These are phyloP conservation scores for Pterobdella sp. DNA, from an alignment of 2,888 invertebrate genomes.

Conservation along the genomic window DNA sequence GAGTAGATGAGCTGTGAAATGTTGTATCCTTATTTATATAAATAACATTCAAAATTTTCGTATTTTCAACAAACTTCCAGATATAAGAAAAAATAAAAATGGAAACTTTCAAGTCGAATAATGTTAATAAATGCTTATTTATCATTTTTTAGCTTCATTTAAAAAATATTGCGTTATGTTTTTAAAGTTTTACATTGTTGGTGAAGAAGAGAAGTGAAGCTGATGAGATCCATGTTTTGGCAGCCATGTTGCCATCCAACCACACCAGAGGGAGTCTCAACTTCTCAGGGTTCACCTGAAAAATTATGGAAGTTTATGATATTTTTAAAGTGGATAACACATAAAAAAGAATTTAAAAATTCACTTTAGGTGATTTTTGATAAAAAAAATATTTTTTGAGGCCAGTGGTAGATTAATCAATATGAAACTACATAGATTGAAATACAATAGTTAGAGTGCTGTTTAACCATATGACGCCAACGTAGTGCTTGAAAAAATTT, in stretches of 20 bases:
- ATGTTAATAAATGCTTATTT: neutral
- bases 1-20: conserved; percentile 13
- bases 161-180: neutral
- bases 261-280: conserved; percentile 16
- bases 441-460: too few relatives aligned
- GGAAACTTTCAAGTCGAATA: neutral
- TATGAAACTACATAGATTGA: too few relatives aligned
- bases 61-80: neutral
- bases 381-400: too few relatives aligned
- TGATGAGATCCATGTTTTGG: conserved; percentile 17
- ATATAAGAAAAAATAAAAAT: neutral
- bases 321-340: neutral
- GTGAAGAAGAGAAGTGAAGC: conserved; percentile 16
- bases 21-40: neutral
- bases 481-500: too few relatives aligned
- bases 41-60: neutral
- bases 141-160: neutral
- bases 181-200: neutral
- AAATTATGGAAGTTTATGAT: neutral
- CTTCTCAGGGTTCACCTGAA: neutral
- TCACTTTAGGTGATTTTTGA: neutral
- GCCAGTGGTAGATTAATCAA: too few relatives aligned
- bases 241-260: conserved; percentile 22
- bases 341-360: neutral
- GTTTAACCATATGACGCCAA: too few relatives aligned